Evolutionary conservation across 2,888 invertebrate species (phyloP), one percentile per base, ranked within the genome.

Genomic region (Calliopum simillimum): DNA sequence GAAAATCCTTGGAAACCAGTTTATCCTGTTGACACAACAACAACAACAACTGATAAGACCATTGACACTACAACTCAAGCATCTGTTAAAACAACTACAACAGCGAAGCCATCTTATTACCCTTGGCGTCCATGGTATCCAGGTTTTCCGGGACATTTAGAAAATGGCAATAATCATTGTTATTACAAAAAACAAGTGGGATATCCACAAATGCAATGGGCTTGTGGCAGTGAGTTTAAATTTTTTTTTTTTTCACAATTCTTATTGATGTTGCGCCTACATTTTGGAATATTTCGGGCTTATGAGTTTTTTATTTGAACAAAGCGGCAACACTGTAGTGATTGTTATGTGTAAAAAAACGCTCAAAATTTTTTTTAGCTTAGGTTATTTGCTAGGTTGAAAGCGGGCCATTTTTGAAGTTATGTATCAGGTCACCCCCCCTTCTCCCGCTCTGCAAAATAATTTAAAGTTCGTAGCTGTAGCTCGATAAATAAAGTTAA

Each of bases 141-240:
- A 14, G n/a, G 56, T n/a, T 25, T 25, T 41, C 61, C 46, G 3
- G 19, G 21, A 1, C 12, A 44, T 23, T 49, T 43, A 8, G 47
- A 49, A 21, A 23, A 4, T 47, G 19, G 49, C 46, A 33, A 3
- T 25, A 25, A 14, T 49, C 33, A 16, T 1, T 84, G 82, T 49
- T 82, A 82, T 71, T 76, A 75, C 25, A 78, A 62, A 65, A 71
- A 78, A 4, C 78, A 81, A 53, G 65, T 67, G 2, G 79, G 81
- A 3, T 70, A 13, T 14, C 66, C 61, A 0, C 46, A 73, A 16
- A 3, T 56, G n/a, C 70, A 23, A 53, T 77, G 73, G 73, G 44
- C 41, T 6, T 80, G 77, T 53, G 74, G 73, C 4, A 51, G 82
- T 84, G 69, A 75, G 78, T 77, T 62, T 23, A 16, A 43, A 56